Base-by-base conservation (phyloP, 2,888 invertebrate genomes). In the Dinocampus coccinellae region DNA sequence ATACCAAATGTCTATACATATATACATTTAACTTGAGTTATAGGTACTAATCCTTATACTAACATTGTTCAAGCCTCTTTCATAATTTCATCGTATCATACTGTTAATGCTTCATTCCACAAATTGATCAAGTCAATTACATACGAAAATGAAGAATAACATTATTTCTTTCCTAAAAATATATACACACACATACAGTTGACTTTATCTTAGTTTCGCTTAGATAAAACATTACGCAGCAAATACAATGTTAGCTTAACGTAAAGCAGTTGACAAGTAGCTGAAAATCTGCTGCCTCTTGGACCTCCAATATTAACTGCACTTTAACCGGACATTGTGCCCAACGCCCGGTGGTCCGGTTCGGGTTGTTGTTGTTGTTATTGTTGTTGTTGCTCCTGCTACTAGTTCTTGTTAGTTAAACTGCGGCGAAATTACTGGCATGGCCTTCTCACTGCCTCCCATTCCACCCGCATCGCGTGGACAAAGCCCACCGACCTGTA, bases 371-470 rank as follows among this genome's bases (percentile, higher is more conserved):
- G 81, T 81, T 82, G 79, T 79, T 79, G 76, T n/a, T n/a, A n/a
- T n/a, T n/a, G n/a, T n/a, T n/a, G n/a, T n/a, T n/a, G n/a, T n/a
- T n/a, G n/a, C n/a, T n/a, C n/a, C n/a, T n/a, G n/a, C n/a, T n/a
- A n/a, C 63, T 79, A 80, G 83, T 80, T 81, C 81, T 81, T 83
- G 82, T 80, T 82, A 77, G 79, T 78, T 82, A 84, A 85, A 85
- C 85, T 85, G 80, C 76, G 80, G 80, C 77, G 82, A 86, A 86
- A 86, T 84, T 84, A 84, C 84, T 79, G 79, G 79, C 76, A 74
- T 77, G 73, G 69, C 68, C 73, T 72, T 76, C 74, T 76, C 70
- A 71, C 72, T 73, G 73, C 76, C 73, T 72, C 75, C 64, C 11
- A 13, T 66, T 20, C 22, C 65, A 24, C 47, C 67, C 39, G 55